Percentiles rank a stretch among this genome's conserved stretches.
These are phyloP conservation scores for Mirounga angustirostris DNA, from an alignment of 2,113 vertebrate species.

Conservation along the genomic window DNA sequence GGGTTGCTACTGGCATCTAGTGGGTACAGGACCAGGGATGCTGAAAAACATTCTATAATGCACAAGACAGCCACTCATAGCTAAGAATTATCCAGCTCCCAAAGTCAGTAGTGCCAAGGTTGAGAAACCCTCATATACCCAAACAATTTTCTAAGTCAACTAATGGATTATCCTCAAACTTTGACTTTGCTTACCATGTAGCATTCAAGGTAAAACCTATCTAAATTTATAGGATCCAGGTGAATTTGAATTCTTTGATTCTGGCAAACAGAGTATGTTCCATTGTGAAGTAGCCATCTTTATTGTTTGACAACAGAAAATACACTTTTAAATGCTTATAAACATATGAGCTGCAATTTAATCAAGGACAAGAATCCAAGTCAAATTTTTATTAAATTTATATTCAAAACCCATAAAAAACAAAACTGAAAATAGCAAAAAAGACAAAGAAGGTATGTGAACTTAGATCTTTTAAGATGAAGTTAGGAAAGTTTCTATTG, in stretches of 20 bases:
- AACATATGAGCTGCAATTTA: conserved; percentile 10
- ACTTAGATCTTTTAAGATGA: conserved; percentile 40
- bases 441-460: background rate
- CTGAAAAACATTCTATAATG: background rate
- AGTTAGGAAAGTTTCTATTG: background rate
- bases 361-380: conserved; percentile 41
- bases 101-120: background rate
- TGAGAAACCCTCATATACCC: background rate
- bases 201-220: background rate
- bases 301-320: conserved; percentile 35
- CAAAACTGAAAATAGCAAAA: conserved; percentile 36
- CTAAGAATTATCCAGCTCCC: background rate
- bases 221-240: background rate
- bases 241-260: conserved; percentile 28
- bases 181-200: background rate
- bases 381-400: conserved; percentile 41
- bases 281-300: background rate
- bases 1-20: background rate
- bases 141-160: background rate
- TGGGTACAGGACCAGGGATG: background rate
- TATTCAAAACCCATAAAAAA: background rate
- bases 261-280: background rate
- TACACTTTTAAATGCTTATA: background rate
- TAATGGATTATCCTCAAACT: background rate
- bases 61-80: background rate